Evolutionary conservation across 2,797 vertebrate genomes (phyloP), one percentile per base, ranked within the genome.

Genomic region (Heteromormyrus szaboi): DNA sequence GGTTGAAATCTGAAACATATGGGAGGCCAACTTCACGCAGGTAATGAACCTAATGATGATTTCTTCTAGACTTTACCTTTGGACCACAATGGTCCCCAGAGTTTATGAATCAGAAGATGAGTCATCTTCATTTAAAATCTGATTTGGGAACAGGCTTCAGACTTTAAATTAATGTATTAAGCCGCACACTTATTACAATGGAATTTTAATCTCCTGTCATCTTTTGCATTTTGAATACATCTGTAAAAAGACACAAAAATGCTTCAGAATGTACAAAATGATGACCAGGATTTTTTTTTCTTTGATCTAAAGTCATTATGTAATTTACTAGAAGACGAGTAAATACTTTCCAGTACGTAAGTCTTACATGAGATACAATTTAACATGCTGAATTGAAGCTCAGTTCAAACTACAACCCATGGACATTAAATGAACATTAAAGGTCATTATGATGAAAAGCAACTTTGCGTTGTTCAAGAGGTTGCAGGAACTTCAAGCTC

Each of bases 101-200:
- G 91, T 89, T 88, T 88, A 89, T 92, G 90, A 91, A 91, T 92
- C 90, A 91, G 33, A 59, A 50, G 72, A 91, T 93, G 92, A 92
- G 88, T 92, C 93, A 93, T 90, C 88, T 90, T 91, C 90, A 88
- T 91, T 92, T 92, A 90, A 92, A 92, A 91, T 91, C 86, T 5
- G 25, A 90, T 89, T 88, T 65, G 84, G 86, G 90, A 83, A 90
- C 88, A 90, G 88, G 76, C 90, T 91, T 88, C 88, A 8, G 59
- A 89, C 89, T 91, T 91, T 54, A 79, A 92, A 91, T 90, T 37
- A 90, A 87, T 91, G 25, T 33, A 79, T 91, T 90, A 83, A 90
- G 86, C 88, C 90, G 91, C 90, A 59, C 53, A 89, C 88, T 91
- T 90, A 92, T 89, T 91, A 89, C 22, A 37, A 56, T 89, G 86